These are phyloP conservation scores for Magallana nippona DNA, from an alignment of 2,888 invertebrate genomes.

Conservation along the genomic window DNA sequence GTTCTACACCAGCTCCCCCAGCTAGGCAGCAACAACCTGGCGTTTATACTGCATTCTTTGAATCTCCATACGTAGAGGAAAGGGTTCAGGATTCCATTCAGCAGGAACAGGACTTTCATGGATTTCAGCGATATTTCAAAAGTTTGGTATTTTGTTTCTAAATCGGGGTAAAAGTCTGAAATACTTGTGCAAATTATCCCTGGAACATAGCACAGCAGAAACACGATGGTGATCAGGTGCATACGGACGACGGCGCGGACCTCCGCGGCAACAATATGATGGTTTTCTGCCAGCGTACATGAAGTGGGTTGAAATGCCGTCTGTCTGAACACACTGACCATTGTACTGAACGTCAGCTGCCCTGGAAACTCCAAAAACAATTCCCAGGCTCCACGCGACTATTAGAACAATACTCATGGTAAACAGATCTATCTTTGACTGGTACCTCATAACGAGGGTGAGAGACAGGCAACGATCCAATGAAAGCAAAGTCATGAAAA, in stretches of 20 bases:
- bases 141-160: background rate
- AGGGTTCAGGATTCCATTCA: background rate
- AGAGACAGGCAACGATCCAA: constrained; percentile 5
- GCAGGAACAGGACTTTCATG: background rate
- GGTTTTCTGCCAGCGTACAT: background rate
- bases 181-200: background rate
- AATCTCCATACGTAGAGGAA: constrained; percentile 7
- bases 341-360: background rate
- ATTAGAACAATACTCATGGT: background rate
- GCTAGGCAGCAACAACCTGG: background rate
- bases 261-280: background rate
- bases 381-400: background rate
- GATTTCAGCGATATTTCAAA: background rate
- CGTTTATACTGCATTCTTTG: background rate
- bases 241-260: constrained; percentile 5
- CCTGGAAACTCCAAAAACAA: constrained; percentile 1
- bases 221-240: background rate
- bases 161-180: background rate
- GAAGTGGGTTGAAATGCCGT: background rate
- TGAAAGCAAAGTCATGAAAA: background rate
- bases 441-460: background rate
- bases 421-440: background rate
- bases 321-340: background rate
- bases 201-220: background rate
- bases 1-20: background rate